Evolutionary conservation across 2,888 invertebrate species (phyloP).

Genomic region (Drosophila robusta): DNA sequence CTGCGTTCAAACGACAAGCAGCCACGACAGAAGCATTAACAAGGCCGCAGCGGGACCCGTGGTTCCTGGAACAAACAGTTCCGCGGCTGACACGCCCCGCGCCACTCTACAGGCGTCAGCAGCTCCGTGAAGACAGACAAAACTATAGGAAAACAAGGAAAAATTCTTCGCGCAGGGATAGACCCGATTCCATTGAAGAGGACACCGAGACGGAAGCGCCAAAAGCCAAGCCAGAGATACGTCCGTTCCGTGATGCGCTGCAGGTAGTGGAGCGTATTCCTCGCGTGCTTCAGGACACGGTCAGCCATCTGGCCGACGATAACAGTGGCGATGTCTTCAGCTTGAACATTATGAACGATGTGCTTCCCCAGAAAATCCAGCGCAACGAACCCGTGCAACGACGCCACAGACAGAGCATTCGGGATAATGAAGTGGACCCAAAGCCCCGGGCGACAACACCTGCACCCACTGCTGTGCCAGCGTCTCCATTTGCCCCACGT

Average conservation of each 20-base stretch:
- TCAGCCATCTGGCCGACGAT: constrained; percentile 61
- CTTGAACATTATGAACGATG: constrained; percentile 67
- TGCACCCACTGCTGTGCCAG: constrained; percentile 32
- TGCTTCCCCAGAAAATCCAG: constrained; percentile 33
- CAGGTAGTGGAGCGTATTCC: constrained; percentile 70
- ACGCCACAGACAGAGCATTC: constrained; percentile 14
- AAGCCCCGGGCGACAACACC: constrained; percentile 23
- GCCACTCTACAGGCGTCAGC: constrained; percentile 43
- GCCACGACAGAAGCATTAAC: background rate
- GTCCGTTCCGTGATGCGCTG: constrained; percentile 64
- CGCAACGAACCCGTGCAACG: constrained; percentile 30
- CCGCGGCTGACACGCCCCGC: constrained; percentile 63
- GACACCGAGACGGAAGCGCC: constrained; percentile 6
- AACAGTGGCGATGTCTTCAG: constrained; percentile 64
- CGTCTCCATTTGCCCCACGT: constrained; percentile 25
- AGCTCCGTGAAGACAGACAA: constrained; percentile 8
- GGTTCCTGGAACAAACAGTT: constrained; percentile 60
- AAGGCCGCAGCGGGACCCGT: constrained; percentile 43
- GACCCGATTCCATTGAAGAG: constrained; percentile 30
- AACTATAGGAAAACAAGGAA: constrained; percentile 35
- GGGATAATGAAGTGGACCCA: constrained; percentile 6
- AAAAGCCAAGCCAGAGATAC: constrained; percentile 50
- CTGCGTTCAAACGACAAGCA: constrained; percentile 38
- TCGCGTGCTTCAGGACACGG: constrained; percentile 68
- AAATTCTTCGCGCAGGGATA: constrained; percentile 12